Conservation (phyloP, 2,888 invertebrate genomes). For the Dendrolimus houi region DNA sequence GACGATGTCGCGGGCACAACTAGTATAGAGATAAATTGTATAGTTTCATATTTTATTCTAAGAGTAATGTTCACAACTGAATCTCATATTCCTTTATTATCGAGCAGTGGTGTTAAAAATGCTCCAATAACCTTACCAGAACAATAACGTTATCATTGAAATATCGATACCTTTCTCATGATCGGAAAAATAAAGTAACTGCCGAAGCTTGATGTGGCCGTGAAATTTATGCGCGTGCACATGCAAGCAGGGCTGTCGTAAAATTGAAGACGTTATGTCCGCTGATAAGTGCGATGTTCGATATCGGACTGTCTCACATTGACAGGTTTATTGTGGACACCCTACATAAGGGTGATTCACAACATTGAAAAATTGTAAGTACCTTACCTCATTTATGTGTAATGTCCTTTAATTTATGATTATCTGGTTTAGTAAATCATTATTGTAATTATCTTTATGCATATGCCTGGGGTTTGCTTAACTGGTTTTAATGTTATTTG, state of each 20-base stretch:
- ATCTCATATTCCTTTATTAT: background rate
- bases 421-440: constrained; percentile 14
- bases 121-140: constrained; percentile 53
- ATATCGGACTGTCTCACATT: constrained; percentile 53
- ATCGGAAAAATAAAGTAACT: constrained; percentile 68
- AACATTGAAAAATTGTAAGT: constrained; percentile 27
- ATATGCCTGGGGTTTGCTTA: background rate
- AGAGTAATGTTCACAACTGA: background rate
- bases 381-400: constrained; percentile 10
- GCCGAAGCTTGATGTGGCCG: constrained; percentile 57
- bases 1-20: no score
- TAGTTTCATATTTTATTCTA: background rate
- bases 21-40: no score
- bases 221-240: constrained; percentile 62
- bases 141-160: constrained; percentile 68
- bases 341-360: constrained; percentile 55
- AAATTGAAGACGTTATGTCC: constrained; percentile 70
- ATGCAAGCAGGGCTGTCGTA: constrained; percentile 57
- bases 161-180: constrained; percentile 73
- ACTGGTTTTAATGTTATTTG: background rate
- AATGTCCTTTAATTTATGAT: constrained; percentile 17
- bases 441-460: background rate
- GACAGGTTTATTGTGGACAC: constrained; percentile 72
- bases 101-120: background rate
- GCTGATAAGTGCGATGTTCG: constrained; percentile 66